Evolutionary conservation across 2,888 invertebrate genomes (phyloP).

Genomic region (Scrobipalpa atriplicella): DNA sequence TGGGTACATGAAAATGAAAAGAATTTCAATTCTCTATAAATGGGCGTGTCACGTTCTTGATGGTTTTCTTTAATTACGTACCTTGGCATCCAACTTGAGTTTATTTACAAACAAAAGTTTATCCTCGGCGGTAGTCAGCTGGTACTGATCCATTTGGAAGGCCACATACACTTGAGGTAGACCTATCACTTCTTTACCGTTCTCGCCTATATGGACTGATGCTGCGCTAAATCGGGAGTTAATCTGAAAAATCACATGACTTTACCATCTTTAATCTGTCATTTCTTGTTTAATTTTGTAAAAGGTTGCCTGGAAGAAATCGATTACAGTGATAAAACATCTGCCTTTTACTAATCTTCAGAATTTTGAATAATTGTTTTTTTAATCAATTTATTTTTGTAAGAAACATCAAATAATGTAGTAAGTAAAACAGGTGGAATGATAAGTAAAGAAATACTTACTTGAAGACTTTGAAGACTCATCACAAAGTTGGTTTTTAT

Average conservation of each 20-base stretch:
- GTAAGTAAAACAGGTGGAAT: background rate
- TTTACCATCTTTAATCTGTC: too few relatives aligned
- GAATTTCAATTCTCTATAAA: too few relatives aligned
- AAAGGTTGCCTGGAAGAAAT: too few relatives aligned
- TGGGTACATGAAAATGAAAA: too few relatives aligned
- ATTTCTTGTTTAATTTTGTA: too few relatives aligned
- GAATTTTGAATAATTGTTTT: too few relatives aligned
- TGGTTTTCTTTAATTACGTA: conserved; percentile 41
- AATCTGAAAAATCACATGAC: conserved; percentile 72
- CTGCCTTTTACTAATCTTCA: too few relatives aligned
- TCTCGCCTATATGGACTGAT: conserved; percentile 49
- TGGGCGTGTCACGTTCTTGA: background rate
- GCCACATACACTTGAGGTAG: conserved; percentile 85
- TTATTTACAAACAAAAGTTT: conserved; percentile 74
- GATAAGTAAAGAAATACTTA: conserved; percentile 54
- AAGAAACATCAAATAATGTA: background rate
- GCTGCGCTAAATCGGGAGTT: conserved; percentile 84
- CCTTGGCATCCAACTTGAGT: conserved; percentile 85
- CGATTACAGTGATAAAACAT: too few relatives aligned
- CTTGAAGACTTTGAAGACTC: conserved; percentile 85
- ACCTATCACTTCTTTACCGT: conserved; percentile 48
- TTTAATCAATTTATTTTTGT: background rate
- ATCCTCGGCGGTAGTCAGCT: conserved; percentile 83
- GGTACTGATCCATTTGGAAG: conserved; percentile 84
- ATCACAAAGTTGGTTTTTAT: conserved; percentile 88